Evolutionary conservation across 1,140 invertebrate genomes (phyloP).

Genomic region (Listronotus oregonensis): DNA sequence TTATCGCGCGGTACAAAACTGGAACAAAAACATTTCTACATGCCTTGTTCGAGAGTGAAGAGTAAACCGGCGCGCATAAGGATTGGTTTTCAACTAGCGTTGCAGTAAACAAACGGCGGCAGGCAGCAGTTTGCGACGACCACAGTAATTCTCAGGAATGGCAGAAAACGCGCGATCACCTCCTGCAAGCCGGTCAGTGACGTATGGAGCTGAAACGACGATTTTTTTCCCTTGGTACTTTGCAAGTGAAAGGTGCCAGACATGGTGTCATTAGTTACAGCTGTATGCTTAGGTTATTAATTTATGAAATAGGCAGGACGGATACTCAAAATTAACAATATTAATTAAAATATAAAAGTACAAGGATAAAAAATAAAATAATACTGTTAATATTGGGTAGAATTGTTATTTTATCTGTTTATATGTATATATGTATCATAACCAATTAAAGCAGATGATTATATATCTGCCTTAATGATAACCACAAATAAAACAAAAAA

Average conservation of each 20-base stretch:
- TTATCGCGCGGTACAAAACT: slow-evolving; percentile 24
- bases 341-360: not conserved
- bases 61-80: slow-evolving; percentile 21
- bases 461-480: too few relatives aligned
- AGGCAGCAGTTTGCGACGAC: slow-evolving; percentile 19
- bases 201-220: slow-evolving; percentile 12
- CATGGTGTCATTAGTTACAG: slow-evolving; percentile 16
- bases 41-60: slow-evolving; percentile 5
- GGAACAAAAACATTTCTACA: slow-evolving; percentile 28
- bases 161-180: slow-evolving; percentile 6
- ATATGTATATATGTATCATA: too few relatives aligned
- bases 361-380: too few relatives aligned
- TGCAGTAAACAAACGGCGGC: slow-evolving; percentile 23
- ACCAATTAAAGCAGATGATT: too few relatives aligned
- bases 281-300: too few relatives aligned
- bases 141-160: slow-evolving; percentile 16
- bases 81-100: slow-evolving; percentile 32
- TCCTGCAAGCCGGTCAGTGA: slow-evolving; percentile 24
- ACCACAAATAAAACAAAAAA: too few relatives aligned
- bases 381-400: too few relatives aligned
- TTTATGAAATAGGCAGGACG: too few relatives aligned
- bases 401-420: too few relatives aligned
- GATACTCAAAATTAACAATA: not conserved
- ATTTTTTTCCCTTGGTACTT: slow-evolving; percentile 22
- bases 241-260: slow-evolving; percentile 9